A percentile compares a stretch with the other conserved stretches of the same genome.
Conservation (phyloP, 2,797 vertebrate species). For the Eulemur coronatus region DNA sequence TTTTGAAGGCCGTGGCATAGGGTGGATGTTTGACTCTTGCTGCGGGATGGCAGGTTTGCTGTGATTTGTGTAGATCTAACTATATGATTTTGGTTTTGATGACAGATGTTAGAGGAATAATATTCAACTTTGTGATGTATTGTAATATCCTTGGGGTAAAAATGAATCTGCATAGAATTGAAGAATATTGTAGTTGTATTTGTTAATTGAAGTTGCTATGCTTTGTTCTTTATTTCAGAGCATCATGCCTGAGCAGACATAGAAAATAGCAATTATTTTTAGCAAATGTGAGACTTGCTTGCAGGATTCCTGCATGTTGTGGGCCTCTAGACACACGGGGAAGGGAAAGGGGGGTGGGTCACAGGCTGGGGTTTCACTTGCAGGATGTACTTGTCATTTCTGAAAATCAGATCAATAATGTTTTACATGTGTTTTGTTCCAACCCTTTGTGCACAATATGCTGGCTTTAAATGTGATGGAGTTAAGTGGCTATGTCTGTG, state of each 20-base stretch:
- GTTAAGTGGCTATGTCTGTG: slow-evolving; percentile 15
- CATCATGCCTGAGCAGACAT: slow-evolving; percentile 43
- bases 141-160: slow-evolving; percentile 63
- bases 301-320: background rate
- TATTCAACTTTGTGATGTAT: slow-evolving; percentile 53
- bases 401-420: slow-evolving; percentile 45
- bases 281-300: slow-evolving; percentile 40
- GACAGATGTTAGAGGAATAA: slow-evolving; percentile 58
- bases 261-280: slow-evolving; percentile 72
- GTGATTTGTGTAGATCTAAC: slow-evolving; percentile 58
- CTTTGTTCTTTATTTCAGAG: slow-evolving; percentile 66
- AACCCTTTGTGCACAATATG: background rate
- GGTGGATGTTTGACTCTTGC: slow-evolving; percentile 54
- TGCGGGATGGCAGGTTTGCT: slow-evolving; percentile 49
- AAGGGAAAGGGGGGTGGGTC: background rate
- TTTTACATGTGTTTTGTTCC: slow-evolving; percentile 25
- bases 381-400: slow-evolving; percentile 35
- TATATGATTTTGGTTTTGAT: slow-evolving; percentile 61
- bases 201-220: slow-evolving; percentile 70
- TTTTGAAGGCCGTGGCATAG: slow-evolving; percentile 38
- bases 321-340: background rate
- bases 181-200: slow-evolving; percentile 61
- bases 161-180: slow-evolving; percentile 55
- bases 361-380: background rate
- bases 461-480: slow-evolving; percentile 33